phyloP scores from a whole-genome alignment of 2,113 vertebrate genomes.

The Platysteira castanea region DNA sequence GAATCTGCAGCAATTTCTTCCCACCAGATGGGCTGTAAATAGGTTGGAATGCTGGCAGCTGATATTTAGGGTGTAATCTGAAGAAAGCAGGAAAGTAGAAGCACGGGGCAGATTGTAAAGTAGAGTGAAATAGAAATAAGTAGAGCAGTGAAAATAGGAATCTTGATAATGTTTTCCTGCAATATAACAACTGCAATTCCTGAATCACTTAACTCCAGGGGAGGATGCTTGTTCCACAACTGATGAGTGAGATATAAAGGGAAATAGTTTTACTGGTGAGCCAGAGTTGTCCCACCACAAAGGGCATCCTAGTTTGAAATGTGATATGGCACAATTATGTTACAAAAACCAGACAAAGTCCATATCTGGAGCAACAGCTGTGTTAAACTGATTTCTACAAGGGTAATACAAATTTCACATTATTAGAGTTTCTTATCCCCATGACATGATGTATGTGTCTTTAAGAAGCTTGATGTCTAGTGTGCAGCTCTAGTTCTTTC shows the following conservation, averaged over 20 bases:
- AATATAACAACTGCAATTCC: neutral
- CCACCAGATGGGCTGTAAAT: neutral
- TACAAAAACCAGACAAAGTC: neutral
- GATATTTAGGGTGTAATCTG: neutral
- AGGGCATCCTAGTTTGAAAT: neutral
- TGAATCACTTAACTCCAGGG: neutral
- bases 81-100: neutral
- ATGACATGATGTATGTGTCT: neutral
- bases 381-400: neutral
- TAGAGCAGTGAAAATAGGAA: neutral
- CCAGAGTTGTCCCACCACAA: neutral
- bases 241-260: neutral
- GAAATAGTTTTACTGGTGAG: neutral
- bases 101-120: neutral
- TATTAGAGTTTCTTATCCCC: neutral
- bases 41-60: neutral
- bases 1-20: neutral
- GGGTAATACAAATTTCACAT: neutral
- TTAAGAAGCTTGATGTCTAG: neutral
- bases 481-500: neutral
- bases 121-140: neutral
- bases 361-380: neutral
- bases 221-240: neutral
- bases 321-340: neutral
- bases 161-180: neutral